A percentile compares a stretch with the other conserved stretches of the same genome.
phyloP scores from a whole-genome alignment of 2,797 vertebrate genomes.

The Margarornis squamiger region DNA sequence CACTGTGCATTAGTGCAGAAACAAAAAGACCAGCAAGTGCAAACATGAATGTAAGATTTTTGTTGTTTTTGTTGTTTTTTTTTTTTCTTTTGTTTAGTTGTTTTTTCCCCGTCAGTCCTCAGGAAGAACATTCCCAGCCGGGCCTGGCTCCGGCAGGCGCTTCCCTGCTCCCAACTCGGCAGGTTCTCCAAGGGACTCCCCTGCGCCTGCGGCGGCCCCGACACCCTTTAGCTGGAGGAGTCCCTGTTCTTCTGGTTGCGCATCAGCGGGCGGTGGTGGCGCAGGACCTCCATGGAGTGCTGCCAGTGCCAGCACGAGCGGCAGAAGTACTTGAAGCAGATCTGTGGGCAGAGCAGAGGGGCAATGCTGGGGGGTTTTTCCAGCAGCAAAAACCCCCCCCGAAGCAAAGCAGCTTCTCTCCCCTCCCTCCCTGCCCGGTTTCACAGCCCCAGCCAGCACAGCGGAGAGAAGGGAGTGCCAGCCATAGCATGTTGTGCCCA shows the following conservation, averaged over 20 bases:
- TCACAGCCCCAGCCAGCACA: accelerated
- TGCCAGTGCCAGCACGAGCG: constrained; percentile 99
- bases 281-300: constrained; percentile 94
- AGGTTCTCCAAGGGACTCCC: constrained; percentile 66
- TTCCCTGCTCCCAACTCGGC: constrained; percentile 66
- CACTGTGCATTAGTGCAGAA: constrained; percentile 97
- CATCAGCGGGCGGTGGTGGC: constrained; percentile 97
- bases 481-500: accelerated
- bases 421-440: accelerated
- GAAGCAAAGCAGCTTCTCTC: accelerated
- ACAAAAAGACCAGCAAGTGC: constrained; percentile 98
- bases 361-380: accelerated
- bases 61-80: background rate
- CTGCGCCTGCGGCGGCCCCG: background rate
- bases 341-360: constrained; percentile 69
- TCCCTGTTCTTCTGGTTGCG: constrained; percentile 98
- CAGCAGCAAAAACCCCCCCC: accelerated
- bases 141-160: constrained; percentile 74
- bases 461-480: accelerated
- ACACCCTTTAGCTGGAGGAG: constrained; percentile 84
- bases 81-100: constrained; percentile 14
- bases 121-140: constrained; percentile 80
- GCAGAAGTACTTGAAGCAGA: constrained; percentile 99
- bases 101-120: constrained; percentile 79
- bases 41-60: constrained; percentile 89